A percentile compares a stretch with the other conserved stretches of the same genome.
Evolutionary conservation across 2,113 vertebrate genomes (phyloP).

Genomic region (Catharus bicknelli): DNA sequence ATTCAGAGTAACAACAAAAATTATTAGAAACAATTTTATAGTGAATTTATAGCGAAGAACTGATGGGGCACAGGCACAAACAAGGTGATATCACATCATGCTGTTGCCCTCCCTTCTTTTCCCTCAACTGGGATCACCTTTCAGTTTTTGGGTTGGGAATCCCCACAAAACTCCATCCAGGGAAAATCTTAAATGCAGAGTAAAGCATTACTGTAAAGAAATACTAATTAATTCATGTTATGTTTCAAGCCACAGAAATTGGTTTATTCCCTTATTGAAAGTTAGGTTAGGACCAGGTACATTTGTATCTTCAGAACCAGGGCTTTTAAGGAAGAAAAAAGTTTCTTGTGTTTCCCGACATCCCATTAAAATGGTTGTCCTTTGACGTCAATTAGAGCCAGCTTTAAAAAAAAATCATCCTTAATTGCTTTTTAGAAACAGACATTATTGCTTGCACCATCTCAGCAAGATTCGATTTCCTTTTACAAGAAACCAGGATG

Average conservation of each 20-base stretch:
- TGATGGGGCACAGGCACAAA: not conserved
- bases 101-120: not conserved
- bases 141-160: not conserved
- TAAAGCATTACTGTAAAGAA: not conserved
- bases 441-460: not conserved
- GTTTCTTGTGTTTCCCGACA: constrained; percentile 23
- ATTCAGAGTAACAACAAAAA: constrained; percentile 21
- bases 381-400: constrained; percentile 34
- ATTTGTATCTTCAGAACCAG: not conserved
- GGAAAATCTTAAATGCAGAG: not conserved
- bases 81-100: not conserved
- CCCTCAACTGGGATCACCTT: not conserved
- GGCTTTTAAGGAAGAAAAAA: not conserved
- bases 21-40: constrained; percentile 44
- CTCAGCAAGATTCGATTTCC: constrained; percentile 3
- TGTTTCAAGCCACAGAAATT: not conserved
- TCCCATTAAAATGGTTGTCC: constrained; percentile 5
- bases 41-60: not conserved
- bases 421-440: constrained; percentile 55
- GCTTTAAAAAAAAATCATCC: constrained; percentile 23
- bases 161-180: not conserved
- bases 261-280: constrained; percentile 8
- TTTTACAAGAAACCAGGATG: constrained; percentile 47
- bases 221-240: not conserved
- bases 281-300: constrained; percentile 4